Evolutionary conservation across 2,888 invertebrate genomes (phyloP).

Genomic region (Heliothis peltigera): DNA sequence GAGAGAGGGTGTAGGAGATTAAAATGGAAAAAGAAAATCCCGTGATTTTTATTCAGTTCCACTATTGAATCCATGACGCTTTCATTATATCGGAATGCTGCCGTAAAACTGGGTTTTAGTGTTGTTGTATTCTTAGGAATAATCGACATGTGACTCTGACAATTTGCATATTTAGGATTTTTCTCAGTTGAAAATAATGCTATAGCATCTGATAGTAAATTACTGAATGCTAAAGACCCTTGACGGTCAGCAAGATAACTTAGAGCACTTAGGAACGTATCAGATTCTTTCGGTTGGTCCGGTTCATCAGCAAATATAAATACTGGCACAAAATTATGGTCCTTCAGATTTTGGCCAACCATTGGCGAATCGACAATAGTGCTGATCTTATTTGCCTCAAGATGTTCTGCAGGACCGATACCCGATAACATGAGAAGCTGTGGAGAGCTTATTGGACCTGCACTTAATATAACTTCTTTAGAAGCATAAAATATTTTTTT

Average conservation of each 20-base stretch:
- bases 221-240: slow-evolving; percentile 29
- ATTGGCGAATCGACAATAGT: slow-evolving; percentile 70
- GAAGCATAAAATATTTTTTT: slow-evolving; percentile 18
- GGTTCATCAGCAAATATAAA: slow-evolving; percentile 34
- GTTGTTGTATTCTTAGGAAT: slow-evolving; percentile 26
- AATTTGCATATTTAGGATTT: slow-evolving; percentile 34
- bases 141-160: slow-evolving; percentile 24
- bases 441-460: slow-evolving; percentile 78
- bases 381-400: slow-evolving; percentile 67
- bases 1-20: slow-evolving; percentile 44
- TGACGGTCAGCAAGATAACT: slow-evolving; percentile 34
- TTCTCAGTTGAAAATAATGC: slow-evolving; percentile 38
- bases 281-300: slow-evolving; percentile 3
- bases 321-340: slow-evolving; percentile 68
- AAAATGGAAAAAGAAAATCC: slow-evolving; percentile 21
- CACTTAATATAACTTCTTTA: slow-evolving; percentile 78
- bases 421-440: slow-evolving; percentile 81
- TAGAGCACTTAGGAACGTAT: slow-evolving; percentile 18
- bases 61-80: slow-evolving; percentile 29
- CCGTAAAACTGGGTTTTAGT: slow-evolving; percentile 6
- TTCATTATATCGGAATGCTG: slow-evolving; percentile 25
- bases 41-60: slow-evolving; percentile 22
- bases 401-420: slow-evolving; percentile 75
- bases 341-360: slow-evolving; percentile 82
- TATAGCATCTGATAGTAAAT: slow-evolving; percentile 24